Base-by-base conservation (phyloP, 2,113 vertebrate species). In the Campylorhamphus procurvoides region DNA sequence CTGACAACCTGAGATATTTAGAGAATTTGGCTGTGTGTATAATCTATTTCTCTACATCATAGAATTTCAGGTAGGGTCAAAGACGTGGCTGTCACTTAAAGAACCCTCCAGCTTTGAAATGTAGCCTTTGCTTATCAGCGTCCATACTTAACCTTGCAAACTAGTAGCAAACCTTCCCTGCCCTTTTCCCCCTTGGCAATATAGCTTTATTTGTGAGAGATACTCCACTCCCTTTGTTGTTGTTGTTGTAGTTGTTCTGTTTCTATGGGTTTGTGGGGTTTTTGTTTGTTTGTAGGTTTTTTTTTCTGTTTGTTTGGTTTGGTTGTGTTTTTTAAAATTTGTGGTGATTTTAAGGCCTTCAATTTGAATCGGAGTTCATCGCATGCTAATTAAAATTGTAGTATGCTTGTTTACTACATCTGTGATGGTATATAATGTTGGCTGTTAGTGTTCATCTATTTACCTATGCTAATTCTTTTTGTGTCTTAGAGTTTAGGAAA, bases 371-470 rank as follows among this genome's bases (percentile, higher is more conserved):
- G 49, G 22, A 66, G 14, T 44, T 81, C 24, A 44, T 27, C 31
- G 42, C 12, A 25, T 0, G 0, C 7, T 58, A 58, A 56, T 13
- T 49, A 25, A 72, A 63, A 63, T 53, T 50, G 4, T 19, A 42
- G 5, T 28, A 39, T 25, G 6, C 35, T 67, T 92, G 19, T 71
- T 94, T 94, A 15, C 25, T 55, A 6, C 7, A 28, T 29, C 37
- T 71, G 16, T 35, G 12, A 5, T 44, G 20, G 13, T 46, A 35
- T 18, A 28, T 12, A 67, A 14, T 0, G 0, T 81, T 53, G 35
- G 3, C 7, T 77, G 12, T 37, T 71, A 44, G 40, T 4, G 0
- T 50, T 71, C 5, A 8, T 33, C 78, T 85, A 6, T 17, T 75
- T 85, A 72, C 4, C 5, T 46, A 18, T n/a, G 6, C 2, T 67